These are phyloP conservation scores for Trichechus manatus DNA, from an alignment of 2,113 vertebrate species.

Conservation along the genomic window DNA sequence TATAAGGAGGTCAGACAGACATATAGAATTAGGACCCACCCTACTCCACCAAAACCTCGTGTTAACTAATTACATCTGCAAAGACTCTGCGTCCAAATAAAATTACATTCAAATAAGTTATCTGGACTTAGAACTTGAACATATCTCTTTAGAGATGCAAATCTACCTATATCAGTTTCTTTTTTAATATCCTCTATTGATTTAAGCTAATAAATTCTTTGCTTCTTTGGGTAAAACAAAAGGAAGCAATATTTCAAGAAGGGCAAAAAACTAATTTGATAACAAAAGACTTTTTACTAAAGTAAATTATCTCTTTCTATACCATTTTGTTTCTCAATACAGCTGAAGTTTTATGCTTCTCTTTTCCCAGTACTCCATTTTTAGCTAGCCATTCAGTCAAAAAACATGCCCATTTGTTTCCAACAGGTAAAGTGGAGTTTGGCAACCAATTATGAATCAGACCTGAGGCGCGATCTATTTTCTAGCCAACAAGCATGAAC, in stretches of 20 bases:
- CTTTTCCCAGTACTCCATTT: background rate
- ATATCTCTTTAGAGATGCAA: background rate
- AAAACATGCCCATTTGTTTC: background rate
- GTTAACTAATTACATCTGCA: background rate
- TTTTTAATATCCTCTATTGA: background rate
- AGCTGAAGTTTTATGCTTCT: background rate
- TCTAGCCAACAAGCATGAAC: conserved; percentile 9
- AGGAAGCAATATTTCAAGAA: conserved; percentile 5
- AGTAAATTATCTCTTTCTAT: background rate
- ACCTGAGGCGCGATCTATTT: background rate
- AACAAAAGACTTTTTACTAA: background rate
- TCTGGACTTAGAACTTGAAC: no score
- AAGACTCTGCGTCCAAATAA: background rate
- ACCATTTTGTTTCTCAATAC: background rate
- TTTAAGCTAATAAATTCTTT: background rate
- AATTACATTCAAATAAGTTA: background rate
- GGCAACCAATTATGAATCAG: background rate
- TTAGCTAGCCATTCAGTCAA: background rate
- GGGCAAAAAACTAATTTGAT: conserved; percentile 13
- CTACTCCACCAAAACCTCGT: background rate
- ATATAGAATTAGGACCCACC: no score
- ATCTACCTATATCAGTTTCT: background rate
- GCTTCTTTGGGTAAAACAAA: background rate
- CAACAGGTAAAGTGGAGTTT: background rate
- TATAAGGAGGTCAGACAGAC: background rate